Conservation (phyloP, 2,113 vertebrate species). For the Anseranas semipalmata region DNA sequence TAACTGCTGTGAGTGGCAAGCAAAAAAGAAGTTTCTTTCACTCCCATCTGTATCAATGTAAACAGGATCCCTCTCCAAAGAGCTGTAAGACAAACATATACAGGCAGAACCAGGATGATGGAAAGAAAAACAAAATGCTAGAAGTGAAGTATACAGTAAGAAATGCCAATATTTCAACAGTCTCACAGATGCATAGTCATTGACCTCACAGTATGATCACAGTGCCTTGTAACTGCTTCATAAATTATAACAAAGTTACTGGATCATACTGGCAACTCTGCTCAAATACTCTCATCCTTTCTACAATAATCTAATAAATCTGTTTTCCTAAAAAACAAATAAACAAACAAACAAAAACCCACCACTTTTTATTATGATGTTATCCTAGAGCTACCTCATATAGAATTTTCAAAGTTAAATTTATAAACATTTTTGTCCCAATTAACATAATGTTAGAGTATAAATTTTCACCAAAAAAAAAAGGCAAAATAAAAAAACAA, state of each 20-base stretch:
- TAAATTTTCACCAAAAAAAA: neutral
- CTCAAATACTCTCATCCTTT: neutral
- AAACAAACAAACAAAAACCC: neutral
- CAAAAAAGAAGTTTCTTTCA: neutral
- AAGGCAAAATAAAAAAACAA: neutral
- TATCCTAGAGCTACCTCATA: neutral
- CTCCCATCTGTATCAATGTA: neutral
- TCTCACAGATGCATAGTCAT: fast-evolving
- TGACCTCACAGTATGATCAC: neutral
- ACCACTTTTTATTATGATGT: neutral
- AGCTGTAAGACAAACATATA: neutral
- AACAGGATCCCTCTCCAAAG: neutral
- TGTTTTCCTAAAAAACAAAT: neutral
- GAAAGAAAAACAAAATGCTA: neutral
- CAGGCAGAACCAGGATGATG: neutral
- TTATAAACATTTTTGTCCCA: neutral
- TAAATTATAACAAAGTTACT: neutral
- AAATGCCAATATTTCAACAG: fast-evolving
- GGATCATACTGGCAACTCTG: neutral
- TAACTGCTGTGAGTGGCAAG: neutral
- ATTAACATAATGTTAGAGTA: neutral
- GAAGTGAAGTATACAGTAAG: neutral
- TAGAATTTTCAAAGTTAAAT: neutral
- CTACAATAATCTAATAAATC: neutral
- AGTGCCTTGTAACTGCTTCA: neutral